These are phyloP conservation scores for Cyanocitta stelleri DNA, from an alignment of 2,113 vertebrate genomes.

Conservation along the genomic window DNA sequence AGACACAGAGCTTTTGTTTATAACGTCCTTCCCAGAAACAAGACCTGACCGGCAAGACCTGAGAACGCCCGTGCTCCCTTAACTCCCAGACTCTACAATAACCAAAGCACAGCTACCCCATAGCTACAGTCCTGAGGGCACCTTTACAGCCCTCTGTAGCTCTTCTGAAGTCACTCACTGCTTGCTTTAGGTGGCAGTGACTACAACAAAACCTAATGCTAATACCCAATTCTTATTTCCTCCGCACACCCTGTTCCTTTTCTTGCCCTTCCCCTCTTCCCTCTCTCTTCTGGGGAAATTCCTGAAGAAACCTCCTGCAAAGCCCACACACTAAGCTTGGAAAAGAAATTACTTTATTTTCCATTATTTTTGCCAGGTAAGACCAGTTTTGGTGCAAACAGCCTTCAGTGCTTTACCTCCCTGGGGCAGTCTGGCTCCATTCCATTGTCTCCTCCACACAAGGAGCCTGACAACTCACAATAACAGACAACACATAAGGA, in stretches of 20 bases:
- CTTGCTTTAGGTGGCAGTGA: not conserved
- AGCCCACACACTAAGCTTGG: not conserved
- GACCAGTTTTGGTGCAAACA: not conserved
- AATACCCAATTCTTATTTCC: not conserved
- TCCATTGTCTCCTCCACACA: not conserved
- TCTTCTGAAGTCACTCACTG: not conserved
- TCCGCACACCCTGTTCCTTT: rapidly evolving
- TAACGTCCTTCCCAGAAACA: not conserved
- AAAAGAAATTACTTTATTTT: not conserved
- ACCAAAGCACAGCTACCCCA: not conserved
- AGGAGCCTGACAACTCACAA: not conserved
- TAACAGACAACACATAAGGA: not conserved
- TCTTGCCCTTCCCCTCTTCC: not conserved
- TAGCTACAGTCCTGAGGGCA: not conserved
- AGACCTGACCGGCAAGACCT: not conserved
- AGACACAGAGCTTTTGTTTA: not conserved
- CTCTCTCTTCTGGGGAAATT: not conserved
- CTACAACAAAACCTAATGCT: not conserved
- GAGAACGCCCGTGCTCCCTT: not conserved
- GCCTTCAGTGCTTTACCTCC: not conserved
- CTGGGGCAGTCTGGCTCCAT: not conserved
- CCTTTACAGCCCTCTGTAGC: not conserved
- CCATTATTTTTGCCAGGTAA: not conserved
- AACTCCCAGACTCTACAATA: not conserved
- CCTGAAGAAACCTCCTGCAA: not conserved